phyloP scores from a whole-genome alignment of 2,113 vertebrate genomes.

The Cyphomyrus plagiostoma region DNA sequence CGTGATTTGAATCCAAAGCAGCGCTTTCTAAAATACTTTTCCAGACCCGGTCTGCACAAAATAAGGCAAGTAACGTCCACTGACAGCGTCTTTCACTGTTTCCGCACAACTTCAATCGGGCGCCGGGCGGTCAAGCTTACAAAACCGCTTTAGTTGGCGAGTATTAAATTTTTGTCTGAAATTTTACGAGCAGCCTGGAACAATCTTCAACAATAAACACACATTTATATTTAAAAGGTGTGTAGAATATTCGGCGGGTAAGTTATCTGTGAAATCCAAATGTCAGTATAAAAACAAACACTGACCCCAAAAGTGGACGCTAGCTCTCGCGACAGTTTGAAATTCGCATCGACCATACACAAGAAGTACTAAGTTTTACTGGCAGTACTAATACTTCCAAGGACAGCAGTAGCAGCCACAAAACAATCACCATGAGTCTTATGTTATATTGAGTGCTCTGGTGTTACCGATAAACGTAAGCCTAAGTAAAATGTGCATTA shows the following conservation, averaged over 20 bases:
- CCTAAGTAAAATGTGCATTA: background rate
- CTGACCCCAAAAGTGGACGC: background rate
- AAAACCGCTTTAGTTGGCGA: background rate
- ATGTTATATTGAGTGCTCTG: background rate
- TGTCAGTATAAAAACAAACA: background rate
- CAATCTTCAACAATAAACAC: background rate
- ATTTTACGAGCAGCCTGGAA: background rate
- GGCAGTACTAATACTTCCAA: background rate
- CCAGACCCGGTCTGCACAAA: constrained; percentile 53
- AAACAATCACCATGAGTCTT: background rate
- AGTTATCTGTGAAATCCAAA: background rate
- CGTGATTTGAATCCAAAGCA: constrained; percentile 69
- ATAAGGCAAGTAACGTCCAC: constrained; percentile 14
- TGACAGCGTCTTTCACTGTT: background rate
- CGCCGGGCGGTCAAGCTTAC: background rate
- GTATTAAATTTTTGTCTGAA: background rate
- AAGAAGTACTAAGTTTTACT: background rate
- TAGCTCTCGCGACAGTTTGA: background rate
- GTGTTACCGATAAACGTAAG: background rate
- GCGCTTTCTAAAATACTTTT: constrained; percentile 57
- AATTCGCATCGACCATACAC: background rate
- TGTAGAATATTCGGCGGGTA: background rate
- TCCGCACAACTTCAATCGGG: background rate
- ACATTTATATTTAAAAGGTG: background rate
- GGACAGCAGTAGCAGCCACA: background rate